A percentile compares a stretch with the other conserved stretches of the same genome.
Evolutionary conservation across 1,140 invertebrate species (phyloP).

Genomic region (Teleopsis dalmanni): DNA sequence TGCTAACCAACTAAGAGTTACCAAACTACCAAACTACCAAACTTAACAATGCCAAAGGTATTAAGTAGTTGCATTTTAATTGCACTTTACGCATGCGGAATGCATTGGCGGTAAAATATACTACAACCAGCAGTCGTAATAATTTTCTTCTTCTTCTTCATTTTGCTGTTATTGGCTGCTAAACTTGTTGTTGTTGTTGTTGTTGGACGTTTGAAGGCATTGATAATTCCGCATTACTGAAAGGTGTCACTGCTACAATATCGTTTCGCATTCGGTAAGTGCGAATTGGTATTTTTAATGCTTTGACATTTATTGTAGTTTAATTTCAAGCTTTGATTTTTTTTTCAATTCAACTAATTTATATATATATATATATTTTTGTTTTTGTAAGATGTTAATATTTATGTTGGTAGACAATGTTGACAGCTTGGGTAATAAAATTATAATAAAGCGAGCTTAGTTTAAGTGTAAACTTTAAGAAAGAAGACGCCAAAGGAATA

Average conservation of each 20-base stretch:
- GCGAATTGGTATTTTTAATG: too few relatives aligned
- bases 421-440: neutral
- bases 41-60: too few relatives aligned
- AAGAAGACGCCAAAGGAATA: neutral
- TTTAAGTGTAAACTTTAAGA: neutral
- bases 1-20: neutral
- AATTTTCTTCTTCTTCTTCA: neutral
- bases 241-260: neutral
- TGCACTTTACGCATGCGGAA: too few relatives aligned
- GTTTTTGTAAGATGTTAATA: neutral
- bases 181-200: neutral
- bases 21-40: too few relatives aligned
- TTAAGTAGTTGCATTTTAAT: too few relatives aligned
- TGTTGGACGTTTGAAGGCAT: neutral
- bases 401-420: neutral
- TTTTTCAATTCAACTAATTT: neutral
- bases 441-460: neutral
- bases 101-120: too few relatives aligned
- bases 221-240: neutral
- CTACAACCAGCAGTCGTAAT: neutral
- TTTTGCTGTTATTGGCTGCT: neutral
- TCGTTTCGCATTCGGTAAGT: too few relatives aligned
- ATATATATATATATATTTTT: too few relatives aligned
- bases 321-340: slow-evolving; percentile 9
- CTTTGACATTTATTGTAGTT: slow-evolving; percentile 8